phyloP scores from a whole-genome alignment of 2,888 invertebrate genomes.

The Ypsolopha scabrella region DNA sequence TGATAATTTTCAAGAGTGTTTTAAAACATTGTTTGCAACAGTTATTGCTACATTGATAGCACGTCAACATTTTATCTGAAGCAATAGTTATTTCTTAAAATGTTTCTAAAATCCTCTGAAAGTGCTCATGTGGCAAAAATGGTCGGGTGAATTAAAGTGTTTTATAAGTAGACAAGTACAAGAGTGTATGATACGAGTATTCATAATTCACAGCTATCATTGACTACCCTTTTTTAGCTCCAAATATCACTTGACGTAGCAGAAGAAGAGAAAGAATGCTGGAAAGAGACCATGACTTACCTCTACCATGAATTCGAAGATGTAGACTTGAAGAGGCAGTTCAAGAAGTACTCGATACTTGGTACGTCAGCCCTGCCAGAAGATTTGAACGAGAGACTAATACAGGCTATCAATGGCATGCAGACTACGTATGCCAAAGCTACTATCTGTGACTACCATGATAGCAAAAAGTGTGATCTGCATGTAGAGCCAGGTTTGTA shows the following conservation, averaged over 20 bases:
- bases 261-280: conserved; percentile 72
- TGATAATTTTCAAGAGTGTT: too few relatives aligned
- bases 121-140: too few relatives aligned
- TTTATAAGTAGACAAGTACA: too few relatives aligned
- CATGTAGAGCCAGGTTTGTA: conserved; percentile 77
- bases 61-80: too few relatives aligned
- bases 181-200: neutral
- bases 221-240: conserved; percentile 24
- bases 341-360: conserved; percentile 76
- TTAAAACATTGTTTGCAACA: too few relatives aligned
- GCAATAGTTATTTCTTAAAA: too few relatives aligned
- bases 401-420: conserved; percentile 77
- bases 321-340: conserved; percentile 77
- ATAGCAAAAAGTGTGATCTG: conserved; percentile 75
- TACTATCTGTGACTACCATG: conserved; percentile 78
- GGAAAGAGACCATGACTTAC: conserved; percentile 75
- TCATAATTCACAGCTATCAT: neutral
- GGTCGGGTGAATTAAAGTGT: too few relatives aligned
- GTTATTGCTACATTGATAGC: too few relatives aligned
- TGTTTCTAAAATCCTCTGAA: too few relatives aligned
- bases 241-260: conserved; percentile 45
- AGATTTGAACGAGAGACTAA: conserved; percentile 72
- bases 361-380: conserved; percentile 82
- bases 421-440: conserved; percentile 81
- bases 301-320: conserved; percentile 81